Percentiles rank a stretch among this genome's conserved stretches.
Evolutionary conservation across 2,113 vertebrate genomes (phyloP).

Genomic region (Hoplias malabaricus): DNA sequence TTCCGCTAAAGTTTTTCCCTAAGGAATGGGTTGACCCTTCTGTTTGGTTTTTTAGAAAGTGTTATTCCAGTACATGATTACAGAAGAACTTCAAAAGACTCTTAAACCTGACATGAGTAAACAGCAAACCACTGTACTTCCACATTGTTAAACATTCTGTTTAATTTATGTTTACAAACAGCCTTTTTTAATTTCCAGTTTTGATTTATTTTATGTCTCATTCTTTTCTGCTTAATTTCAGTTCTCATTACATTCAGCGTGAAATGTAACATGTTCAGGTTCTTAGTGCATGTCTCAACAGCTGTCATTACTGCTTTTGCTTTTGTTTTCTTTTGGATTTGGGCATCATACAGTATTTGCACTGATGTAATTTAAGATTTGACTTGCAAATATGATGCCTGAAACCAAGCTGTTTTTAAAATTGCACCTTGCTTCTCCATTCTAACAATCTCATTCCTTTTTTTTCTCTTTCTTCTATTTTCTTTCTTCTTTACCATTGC

Average conservation of each 20-base stretch:
- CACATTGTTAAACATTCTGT: too few relatives aligned
- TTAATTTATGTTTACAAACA: neutral
- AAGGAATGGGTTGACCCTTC: slow-evolving; percentile 8
- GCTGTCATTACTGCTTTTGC: slow-evolving; percentile 3
- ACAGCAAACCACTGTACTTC: neutral
- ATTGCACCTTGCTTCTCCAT: slow-evolving; percentile 19
- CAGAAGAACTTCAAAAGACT: neutral
- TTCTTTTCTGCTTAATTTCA: neutral
- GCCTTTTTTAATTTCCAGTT: neutral
- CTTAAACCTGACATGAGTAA: neutral
- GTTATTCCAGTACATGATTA: neutral
- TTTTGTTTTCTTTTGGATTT: slow-evolving; percentile 24
- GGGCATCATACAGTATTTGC: slow-evolving; percentile 23
- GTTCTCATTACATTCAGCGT: neutral
- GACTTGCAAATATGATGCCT: slow-evolving; percentile 7
- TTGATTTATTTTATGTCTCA: neutral
- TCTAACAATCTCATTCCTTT: slow-evolving; percentile 39
- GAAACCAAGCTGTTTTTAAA: slow-evolving; percentile 3
- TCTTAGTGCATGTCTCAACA: slow-evolving; percentile 26
- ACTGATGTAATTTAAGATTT: neutral
- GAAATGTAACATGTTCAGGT: neutral
- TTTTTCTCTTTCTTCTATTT: neutral
- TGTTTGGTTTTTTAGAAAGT: neutral
- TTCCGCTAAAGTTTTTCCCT: slow-evolving; percentile 11
- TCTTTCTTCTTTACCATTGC: slow-evolving; percentile 23